A percentile compares a stretch with the other conserved stretches of the same genome.
These are phyloP conservation scores for Monoplex corrugatus DNA, from an alignment of 2,888 invertebrate species.

Conservation along the genomic window DNA sequence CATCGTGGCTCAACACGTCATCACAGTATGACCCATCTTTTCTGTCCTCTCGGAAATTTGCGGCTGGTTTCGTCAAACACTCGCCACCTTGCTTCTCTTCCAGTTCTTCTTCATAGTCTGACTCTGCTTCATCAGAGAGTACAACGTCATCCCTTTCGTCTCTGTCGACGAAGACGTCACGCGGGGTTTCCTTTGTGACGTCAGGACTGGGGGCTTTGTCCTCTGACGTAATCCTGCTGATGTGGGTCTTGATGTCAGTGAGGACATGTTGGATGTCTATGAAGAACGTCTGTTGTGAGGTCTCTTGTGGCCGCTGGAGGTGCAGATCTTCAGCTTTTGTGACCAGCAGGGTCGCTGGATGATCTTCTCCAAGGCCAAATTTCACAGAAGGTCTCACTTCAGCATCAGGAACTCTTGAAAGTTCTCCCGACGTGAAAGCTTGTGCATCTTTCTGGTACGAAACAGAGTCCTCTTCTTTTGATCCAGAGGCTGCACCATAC, in stretches of 20 bases:
- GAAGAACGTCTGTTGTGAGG: not conserved
- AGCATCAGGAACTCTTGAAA: no score
- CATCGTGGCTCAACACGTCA: not conserved
- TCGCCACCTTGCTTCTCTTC: not conserved
- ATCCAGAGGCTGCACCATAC: no score
- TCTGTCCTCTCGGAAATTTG: not conserved
- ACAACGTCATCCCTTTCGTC: not conserved
- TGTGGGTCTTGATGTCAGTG: not conserved
- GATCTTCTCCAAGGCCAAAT: no score
- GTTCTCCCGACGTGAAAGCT: no score
- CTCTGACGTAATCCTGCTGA: not conserved
- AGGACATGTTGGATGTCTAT: not conserved
- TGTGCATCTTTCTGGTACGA: no score
- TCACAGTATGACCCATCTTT: not conserved
- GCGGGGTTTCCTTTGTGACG: not conserved
- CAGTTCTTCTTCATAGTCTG: not conserved
- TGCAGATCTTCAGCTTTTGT: no score
- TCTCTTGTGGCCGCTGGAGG: no score
- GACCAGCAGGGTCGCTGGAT: no score
- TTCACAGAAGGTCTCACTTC: no score
- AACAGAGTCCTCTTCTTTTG: no score
- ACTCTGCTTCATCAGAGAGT: not conserved
- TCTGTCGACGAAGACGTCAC: not conserved
- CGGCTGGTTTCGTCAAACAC: not conserved
- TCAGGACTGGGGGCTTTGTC: not conserved